Conservation (phyloP, 2,113 vertebrate species). For the Balaenoptera acutorostrata region DNA sequence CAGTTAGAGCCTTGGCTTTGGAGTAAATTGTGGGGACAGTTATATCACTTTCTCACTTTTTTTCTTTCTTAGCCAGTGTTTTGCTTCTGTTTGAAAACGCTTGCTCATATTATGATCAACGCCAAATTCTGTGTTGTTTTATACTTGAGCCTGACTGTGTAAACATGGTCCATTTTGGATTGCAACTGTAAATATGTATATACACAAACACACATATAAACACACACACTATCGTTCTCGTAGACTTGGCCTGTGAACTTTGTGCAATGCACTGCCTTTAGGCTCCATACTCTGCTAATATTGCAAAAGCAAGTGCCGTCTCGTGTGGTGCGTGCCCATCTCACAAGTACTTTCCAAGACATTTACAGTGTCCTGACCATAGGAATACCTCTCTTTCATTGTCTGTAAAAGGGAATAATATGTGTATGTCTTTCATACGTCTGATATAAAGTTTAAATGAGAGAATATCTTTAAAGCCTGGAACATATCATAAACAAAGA, state of each 20-base stretch:
- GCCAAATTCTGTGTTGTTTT: background rate
- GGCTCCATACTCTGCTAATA: rapidly evolving
- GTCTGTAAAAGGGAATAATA: background rate
- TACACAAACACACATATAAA: background rate
- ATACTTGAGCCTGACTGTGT: background rate
- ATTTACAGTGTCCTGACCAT: background rate
- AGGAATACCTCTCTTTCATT: background rate
- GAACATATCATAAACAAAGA: background rate
- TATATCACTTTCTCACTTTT: background rate
- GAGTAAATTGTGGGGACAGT: background rate
- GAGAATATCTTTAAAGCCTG: background rate
- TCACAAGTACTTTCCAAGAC: rapidly evolving
- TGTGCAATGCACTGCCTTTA: background rate
- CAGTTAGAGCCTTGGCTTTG: background rate
- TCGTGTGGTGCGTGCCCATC: rapidly evolving
- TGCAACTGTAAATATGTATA: background rate
- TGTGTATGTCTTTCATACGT: background rate
- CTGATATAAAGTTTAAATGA: background rate
- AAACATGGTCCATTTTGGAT: background rate
- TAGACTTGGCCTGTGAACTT: background rate
- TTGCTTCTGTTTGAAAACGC: background rate
- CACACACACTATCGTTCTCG: no score
- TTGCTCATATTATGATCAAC: background rate
- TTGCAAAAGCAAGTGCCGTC: background rate
- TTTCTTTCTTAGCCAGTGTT: background rate